Evolutionary conservation across 2,888 invertebrate species (phyloP).

Genomic region (Neoascia interrupta): DNA sequence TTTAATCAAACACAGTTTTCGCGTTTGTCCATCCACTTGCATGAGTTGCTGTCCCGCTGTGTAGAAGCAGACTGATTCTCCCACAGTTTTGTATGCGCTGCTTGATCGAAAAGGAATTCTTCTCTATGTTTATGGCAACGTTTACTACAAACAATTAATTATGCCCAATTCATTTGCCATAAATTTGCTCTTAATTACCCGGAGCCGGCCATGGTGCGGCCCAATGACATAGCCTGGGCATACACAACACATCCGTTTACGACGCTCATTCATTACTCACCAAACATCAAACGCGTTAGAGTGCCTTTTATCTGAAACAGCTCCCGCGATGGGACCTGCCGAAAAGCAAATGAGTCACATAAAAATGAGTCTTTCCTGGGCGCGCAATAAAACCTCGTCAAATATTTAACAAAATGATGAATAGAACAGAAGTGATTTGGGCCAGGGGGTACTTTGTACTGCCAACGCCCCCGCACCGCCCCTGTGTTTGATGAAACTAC

Average conservation of each 20-base stretch:
- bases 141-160: slow-evolving; percentile 33
- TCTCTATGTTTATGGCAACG: slow-evolving; percentile 30
- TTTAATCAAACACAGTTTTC: no score
- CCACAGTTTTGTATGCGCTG: no score
- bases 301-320: slow-evolving; percentile 21
- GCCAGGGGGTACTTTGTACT: slow-evolving; percentile 6
- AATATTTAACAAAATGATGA: slow-evolving; percentile 45
- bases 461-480: no score
- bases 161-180: slow-evolving; percentile 52
- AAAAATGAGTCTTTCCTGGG: slow-evolving; percentile 8
- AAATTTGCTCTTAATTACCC: slow-evolving; percentile 49
- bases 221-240: neutral
- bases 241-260: slow-evolving; percentile 25
- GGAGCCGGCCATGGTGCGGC: neutral
- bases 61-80: no score
- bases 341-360: slow-evolving; percentile 21
- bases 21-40: no score
- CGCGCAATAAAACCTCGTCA: neutral
- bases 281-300: slow-evolving; percentile 47
- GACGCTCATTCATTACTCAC: slow-evolving; percentile 25
- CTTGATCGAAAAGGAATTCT: neutral
- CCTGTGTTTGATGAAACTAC: neutral
- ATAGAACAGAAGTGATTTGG: slow-evolving; percentile 39
- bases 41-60: no score
- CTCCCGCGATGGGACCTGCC: neutral